A percentile compares a stretch with the other conserved stretches of the same genome.
Conservation (phyloP, 2,888 invertebrate species). For the Acleris holmiana region DNA sequence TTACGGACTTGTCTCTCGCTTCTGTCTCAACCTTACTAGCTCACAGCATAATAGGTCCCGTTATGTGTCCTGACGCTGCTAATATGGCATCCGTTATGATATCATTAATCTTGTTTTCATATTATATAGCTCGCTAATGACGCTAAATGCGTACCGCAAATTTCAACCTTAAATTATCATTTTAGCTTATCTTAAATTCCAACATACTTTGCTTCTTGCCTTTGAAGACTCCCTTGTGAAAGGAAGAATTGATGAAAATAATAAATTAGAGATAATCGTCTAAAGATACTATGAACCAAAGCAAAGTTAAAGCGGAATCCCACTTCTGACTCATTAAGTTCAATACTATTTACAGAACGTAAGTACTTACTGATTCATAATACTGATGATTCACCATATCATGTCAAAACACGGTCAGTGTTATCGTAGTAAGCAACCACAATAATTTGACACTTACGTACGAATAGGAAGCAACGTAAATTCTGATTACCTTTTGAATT, state of each 20-base stretch:
- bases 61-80: conserved; percentile 46
- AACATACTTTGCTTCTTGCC: no score
- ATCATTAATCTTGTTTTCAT: conserved; percentile 28
- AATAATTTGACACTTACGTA: neutral
- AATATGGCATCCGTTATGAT: conserved; percentile 49
- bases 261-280: no score
- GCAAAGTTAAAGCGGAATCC: no score
- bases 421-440: conserved; percentile 2
- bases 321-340: conserved; percentile 31
- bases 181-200: no score
- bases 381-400: conserved; percentile 20
- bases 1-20: conserved; percentile 49
- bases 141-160: no score
- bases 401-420: conserved; percentile 20
- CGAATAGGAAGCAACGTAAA: no score
- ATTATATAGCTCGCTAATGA: neutral
- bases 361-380: conserved; percentile 15
- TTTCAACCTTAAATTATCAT: no score
- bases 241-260: no score
- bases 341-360: conserved; percentile 8
- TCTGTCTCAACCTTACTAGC: conserved; percentile 17
- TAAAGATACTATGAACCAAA: no score
- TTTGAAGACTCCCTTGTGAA: no score
- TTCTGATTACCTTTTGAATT: no score
- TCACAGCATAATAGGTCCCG: conserved; percentile 36